phyloP scores from a whole-genome alignment of 2,113 vertebrate species.

The Micromys minutus region DNA sequence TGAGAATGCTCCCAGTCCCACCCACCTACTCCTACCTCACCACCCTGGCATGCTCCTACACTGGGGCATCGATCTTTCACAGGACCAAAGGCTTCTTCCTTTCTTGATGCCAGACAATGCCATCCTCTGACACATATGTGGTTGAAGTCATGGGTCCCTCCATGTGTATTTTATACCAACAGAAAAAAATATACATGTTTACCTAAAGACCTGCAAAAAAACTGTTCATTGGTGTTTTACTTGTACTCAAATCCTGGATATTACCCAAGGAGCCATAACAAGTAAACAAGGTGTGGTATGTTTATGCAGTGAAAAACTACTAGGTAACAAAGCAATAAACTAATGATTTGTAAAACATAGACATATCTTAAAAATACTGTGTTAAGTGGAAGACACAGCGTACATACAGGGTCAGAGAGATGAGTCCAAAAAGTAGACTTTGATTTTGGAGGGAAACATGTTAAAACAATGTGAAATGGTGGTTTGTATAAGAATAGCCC shows the following conservation, averaged over 20 bases:
- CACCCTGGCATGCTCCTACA: too few relatives aligned
- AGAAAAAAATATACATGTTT: conserved; percentile 33
- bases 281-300: neutral
- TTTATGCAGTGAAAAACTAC: conserved; percentile 23
- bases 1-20: too few relatives aligned
- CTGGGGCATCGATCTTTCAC: too few relatives aligned
- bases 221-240: conserved; percentile 10
- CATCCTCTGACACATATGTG: too few relatives aligned
- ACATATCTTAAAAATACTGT: neutral
- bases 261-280: conserved; percentile 12
- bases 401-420: neutral
- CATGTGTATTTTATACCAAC: too few relatives aligned
- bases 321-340: neutral
- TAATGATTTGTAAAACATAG: neutral
- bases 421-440: neutral
- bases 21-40: too few relatives aligned
- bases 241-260: conserved; percentile 13
- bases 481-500: neutral
- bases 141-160: too few relatives aligned
- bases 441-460: neutral
- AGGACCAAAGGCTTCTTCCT: too few relatives aligned
- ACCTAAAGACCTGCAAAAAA: conserved; percentile 20
- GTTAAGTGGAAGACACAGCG: neutral
- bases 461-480: neutral
- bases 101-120: too few relatives aligned